Base-by-base conservation (phyloP, 2,888 invertebrate genomes). In the Volucella bombylans region DNA sequence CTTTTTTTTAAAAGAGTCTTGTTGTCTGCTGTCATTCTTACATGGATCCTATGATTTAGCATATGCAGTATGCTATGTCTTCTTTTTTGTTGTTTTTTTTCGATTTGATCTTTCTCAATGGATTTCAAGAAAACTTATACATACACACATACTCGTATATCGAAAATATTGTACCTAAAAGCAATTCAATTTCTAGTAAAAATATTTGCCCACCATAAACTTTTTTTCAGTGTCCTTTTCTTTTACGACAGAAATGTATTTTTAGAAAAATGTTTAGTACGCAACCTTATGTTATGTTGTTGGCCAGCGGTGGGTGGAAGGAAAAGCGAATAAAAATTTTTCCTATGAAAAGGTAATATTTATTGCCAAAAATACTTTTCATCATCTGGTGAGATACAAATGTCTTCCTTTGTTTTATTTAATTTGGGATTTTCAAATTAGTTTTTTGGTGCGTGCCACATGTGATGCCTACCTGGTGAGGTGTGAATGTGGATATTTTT, bases 401-500 rank as follows among this genome's bases (percentile, higher is more conserved):
- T 6, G 31, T 31, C 31, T 59, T 57, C 15, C n/a, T 71, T 72
- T 77, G 47, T 69, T 61, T 73, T 68, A 54, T 69, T 71, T 78
- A 57, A 8, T 1, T 31, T 31, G 14, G n/a, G 14, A 43, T 41
- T 59, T 50, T 57, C n/a, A 43, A 65, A 55, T 43, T 55, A 18
- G 11, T 23, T 74, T 31, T 45, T 39, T 45, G 73, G 41, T 69
- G 38, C 50, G 41, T 47, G 45, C 78, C 82, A 69, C 23, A 71
- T 83, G 68, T 57, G 74, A 39, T 45, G 47, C 43, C 68, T 52
- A 52, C 43, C 68, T 52, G 69, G 49, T 54, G 45, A 18, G 54
- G 39, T 55, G 15, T 61, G 69, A 74, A 74, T 74, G 74, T 55
- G 69, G 80, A 74, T 74, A 71, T 65, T 61, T 61, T 80, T 61